Evolutionary conservation across 2,797 vertebrate species (phyloP).

Genomic region (Rhinoraja longicauda): DNA sequence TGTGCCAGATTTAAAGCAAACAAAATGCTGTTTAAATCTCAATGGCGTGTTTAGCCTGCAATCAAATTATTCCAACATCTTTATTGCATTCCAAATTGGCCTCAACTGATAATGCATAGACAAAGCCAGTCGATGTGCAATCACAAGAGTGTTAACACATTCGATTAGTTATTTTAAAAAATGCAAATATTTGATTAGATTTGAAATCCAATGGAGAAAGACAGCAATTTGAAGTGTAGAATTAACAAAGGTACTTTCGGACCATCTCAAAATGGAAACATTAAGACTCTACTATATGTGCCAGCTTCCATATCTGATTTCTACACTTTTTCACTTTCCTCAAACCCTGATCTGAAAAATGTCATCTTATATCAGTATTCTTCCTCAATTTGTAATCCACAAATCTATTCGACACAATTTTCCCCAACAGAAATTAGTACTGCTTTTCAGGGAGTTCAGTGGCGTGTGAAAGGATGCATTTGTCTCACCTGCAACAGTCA

Average conservation of each 20-base stretch:
- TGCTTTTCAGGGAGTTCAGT: background rate
- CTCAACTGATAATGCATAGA: background rate
- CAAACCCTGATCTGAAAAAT: background rate
- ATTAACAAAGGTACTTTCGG: background rate
- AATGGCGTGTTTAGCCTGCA: background rate
- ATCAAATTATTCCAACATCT: constrained; percentile 7
- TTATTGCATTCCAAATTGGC: background rate
- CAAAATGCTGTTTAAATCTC: background rate
- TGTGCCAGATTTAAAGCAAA: background rate
- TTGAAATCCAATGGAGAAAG: background rate
- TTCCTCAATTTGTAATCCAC: background rate
- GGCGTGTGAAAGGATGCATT: background rate
- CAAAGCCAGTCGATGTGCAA: background rate
- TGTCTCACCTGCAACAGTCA: background rate
- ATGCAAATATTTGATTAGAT: background rate
- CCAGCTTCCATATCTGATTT: background rate
- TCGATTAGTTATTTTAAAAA: background rate
- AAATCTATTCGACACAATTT: background rate
- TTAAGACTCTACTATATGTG: background rate
- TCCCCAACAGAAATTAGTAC: background rate
- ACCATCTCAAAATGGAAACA: background rate
- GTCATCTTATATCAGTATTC: background rate
- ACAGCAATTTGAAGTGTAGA: background rate
- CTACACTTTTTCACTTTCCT: background rate
- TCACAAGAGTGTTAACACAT: background rate